These are phyloP conservation scores for Anarhynchus alexandrinus DNA, from an alignment of 2,113 vertebrate species.

Conservation along the genomic window DNA sequence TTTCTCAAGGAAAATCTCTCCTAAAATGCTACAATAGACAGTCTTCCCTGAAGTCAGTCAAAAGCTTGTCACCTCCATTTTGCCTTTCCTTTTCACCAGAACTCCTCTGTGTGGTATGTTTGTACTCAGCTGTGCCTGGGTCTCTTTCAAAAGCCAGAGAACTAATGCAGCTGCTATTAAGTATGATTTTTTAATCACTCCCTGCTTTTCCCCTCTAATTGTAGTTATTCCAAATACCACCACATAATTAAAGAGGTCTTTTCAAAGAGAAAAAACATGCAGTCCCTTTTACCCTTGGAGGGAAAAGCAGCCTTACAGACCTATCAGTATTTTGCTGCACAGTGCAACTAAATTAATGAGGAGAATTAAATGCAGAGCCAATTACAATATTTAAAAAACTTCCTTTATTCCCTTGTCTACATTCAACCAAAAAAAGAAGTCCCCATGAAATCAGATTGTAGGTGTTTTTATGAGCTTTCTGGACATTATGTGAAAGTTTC, in stretches of 20 bases:
- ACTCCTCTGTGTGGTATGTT: background rate
- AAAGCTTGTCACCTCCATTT: background rate
- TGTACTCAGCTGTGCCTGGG: background rate
- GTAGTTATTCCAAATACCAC: conserved; percentile 60
- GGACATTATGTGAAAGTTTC: background rate
- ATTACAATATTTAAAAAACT: conserved; percentile 8
- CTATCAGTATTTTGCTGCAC: conserved; percentile 20
- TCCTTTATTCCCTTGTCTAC: conserved; percentile 13
- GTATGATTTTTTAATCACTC: conserved; percentile 66
- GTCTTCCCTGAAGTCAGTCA: background rate
- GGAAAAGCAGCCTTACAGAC: conserved; percentile 40
- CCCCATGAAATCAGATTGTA: background rate
- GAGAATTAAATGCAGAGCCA: conserved; percentile 37
- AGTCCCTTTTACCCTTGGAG: conserved; percentile 36
- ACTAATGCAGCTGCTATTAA: conserved; percentile 64
- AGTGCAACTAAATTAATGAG: conserved; percentile 25
- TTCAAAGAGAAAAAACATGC: conserved; percentile 40
- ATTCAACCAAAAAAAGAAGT: background rate
- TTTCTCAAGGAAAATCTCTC: background rate
- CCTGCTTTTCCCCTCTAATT: conserved; percentile 62
- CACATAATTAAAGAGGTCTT: conserved; percentile 53
- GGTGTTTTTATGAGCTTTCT: conserved; percentile 34
- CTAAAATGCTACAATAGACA: background rate
- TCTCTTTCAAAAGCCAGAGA: conserved; percentile 39
- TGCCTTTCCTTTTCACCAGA: conserved; percentile 4